Evolutionary conservation across 2,888 invertebrate genomes (phyloP), one percentile per base, ranked within the genome.

Genomic region (Steromphala cineraria): DNA sequence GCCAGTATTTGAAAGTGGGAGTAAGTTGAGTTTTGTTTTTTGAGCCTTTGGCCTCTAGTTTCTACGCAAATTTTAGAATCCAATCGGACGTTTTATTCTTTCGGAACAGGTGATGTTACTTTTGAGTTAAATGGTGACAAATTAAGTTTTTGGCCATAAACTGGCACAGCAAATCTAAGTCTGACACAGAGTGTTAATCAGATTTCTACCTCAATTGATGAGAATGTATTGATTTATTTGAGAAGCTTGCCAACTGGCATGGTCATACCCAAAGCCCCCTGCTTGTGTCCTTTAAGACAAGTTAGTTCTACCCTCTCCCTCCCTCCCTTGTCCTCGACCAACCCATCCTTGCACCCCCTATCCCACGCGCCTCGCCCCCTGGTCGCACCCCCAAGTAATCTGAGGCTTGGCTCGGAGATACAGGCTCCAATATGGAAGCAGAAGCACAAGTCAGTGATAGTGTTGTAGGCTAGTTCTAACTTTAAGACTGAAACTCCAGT

Each of bases 1-100:
- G 71, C 71, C 71, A 71, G 71, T 71, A 71, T 71, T 31, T 71
- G 71, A 36, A 46, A 71, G 71, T 71, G 31, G 71, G 40, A 36
- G 40, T 67, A 71, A 71, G 40, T 71, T 71, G 36, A 71, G 40
- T 36, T 71, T 71, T 28, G 40, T 40, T 71, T 71, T 71, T 62
- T 62, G 62, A 62, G 62, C 62, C 62, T 62, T 62, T 62, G 62
- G 28, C 46, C 46, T 46, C 62, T 62, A 62, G 28, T 62, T 62
- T 62, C 24, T 62, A 62, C 4, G 46, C 19, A 62, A 62, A 62
- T 28, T 62, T 62, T 21, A 62, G 62, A 62, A 2, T 24, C 62
- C 28, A 24, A 62, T 62, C 62, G 62, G 62, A 28, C 24, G 28
- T 13, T 24, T 62, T 62, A 28, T 62, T 24, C 8, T 62, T 62